Percentiles rank a stretch among this genome's conserved stretches.
Evolutionary conservation across 37 sponge, comb jelly and placozoan genomes (phyloP).

Genomic region (Aphrocallistes beatrix): DNA sequence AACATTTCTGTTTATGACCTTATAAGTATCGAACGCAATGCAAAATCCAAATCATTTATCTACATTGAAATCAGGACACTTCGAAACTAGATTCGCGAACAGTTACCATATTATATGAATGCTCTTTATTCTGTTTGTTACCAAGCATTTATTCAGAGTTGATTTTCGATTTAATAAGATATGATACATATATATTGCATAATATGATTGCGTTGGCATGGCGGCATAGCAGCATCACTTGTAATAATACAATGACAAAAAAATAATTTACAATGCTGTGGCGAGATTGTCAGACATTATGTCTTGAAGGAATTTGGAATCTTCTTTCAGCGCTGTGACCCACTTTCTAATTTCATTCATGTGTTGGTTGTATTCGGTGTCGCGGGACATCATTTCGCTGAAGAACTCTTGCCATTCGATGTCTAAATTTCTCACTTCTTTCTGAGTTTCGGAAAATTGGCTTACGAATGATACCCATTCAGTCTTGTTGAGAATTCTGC

Average conservation of each 20-base stretch:
- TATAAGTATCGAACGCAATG: too few species aligned
- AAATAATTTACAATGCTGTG: background rate
- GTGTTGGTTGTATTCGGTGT: background rate
- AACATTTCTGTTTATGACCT: too few species aligned
- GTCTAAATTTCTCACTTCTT: background rate
- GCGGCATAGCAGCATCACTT: too few species aligned
- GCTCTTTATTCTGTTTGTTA: too few species aligned
- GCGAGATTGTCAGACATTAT: background rate
- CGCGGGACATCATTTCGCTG: background rate
- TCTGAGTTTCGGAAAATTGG: background rate
- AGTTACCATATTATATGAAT: too few species aligned
- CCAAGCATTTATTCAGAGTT: too few species aligned
- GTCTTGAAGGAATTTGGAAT: conserved; percentile 1
- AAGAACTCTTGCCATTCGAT: conserved; percentile 7
- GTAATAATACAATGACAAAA: background rate
- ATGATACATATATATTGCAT: too few species aligned
- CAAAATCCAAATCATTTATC: too few species aligned
- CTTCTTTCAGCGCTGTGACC: background rate
- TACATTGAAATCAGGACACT: too few species aligned
- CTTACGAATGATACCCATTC: background rate
- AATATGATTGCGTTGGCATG: too few species aligned
- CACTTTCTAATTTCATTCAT: conserved; percentile 8
- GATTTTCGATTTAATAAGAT: too few species aligned
- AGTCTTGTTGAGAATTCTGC: background rate
- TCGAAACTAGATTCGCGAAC: too few species aligned